Percentiles rank a stretch among this genome's conserved stretches.
Conservation (phyloP, 2,113 vertebrate species). For the Eclectus roratus region DNA sequence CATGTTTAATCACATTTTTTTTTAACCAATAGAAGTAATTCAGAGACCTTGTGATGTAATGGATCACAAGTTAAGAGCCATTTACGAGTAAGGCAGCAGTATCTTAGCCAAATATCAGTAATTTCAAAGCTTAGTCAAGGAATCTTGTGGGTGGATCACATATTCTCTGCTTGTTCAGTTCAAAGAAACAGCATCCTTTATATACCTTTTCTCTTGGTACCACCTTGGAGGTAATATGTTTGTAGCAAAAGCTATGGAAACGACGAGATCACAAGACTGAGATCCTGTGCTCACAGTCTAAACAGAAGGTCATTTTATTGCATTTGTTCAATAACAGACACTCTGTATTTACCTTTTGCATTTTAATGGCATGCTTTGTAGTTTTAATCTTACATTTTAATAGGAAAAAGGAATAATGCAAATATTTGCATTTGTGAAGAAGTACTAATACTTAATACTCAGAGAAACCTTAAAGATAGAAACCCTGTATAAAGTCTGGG, state of each 20-base stretch:
- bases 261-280: not conserved
- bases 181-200: not conserved
- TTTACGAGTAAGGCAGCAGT: not conserved
- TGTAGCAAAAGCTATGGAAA: not conserved
- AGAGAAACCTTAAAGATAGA: not conserved
- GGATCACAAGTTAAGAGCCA: not conserved
- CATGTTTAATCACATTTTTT: not conserved
- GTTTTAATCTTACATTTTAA: not conserved
- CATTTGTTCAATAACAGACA: not conserved
- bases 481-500: not conserved
- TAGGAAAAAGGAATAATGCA: not conserved
- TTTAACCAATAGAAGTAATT: not conserved
- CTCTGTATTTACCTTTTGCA: not conserved
- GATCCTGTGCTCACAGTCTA: not conserved
- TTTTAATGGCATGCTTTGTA: not conserved
- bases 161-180: not conserved
- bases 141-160: not conserved
- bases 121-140: not conserved
- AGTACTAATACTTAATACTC: not conserved
- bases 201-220: not conserved
- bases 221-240: not conserved
- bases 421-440: not conserved
- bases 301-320: not conserved
- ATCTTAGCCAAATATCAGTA: not conserved
- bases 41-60: not conserved